Base-by-base conservation (phyloP, 2,888 invertebrate species). In the Lacanobia wlatinum region DNA sequence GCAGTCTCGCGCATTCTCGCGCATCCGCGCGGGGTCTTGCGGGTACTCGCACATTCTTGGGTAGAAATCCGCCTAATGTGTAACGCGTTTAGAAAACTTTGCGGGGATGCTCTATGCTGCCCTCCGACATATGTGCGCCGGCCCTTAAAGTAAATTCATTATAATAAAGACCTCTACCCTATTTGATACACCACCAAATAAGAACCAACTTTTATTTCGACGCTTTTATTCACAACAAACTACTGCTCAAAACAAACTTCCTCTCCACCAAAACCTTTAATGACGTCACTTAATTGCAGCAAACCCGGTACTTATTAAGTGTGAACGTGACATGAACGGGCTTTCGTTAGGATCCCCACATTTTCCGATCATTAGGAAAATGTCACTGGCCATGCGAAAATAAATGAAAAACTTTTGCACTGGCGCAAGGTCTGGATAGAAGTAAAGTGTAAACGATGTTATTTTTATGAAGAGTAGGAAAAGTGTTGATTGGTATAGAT, bases 291-390 rank as follows among this genome's bases (percentile, higher is more conserved):
- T 76, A 85, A 84, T 85, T 85, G 84, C 78, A 78, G 63, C 68
- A 70, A 73, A 65, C 61, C 48, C 59, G 50, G 61, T 71, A 69
- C 79, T 78, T 84, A 84, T 58, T 67, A 78, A 78, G 75, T 70
- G 72, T 77, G 84, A 78, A 85, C 87, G 87, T 83, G 87, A 78
- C 80, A 70, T 56, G 66, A 61, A 75, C 78, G 70, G 73, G 58
- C 76, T 77, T 69, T 72, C 72, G 58, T 76, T 70, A 76, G 71
- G 70, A 73, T 82, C 77, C 63, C 63, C 67, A 83, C 79, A 80
- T 83, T 87, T 85, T 76, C 80, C 73, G 84, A 86, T 87, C 87
- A 86, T 86, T 86, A 86, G 87, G 85, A 80, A 85, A 85, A 84
- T 84, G 84, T 84, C 80, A 87, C 74, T 40, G 60, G 55, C 79